A percentile compares a stretch with the other conserved stretches of the same genome.
These are phyloP conservation scores for Petrocephalus microphthalmus DNA, from an alignment of 2,113 vertebrate species.

Conservation along the genomic window DNA sequence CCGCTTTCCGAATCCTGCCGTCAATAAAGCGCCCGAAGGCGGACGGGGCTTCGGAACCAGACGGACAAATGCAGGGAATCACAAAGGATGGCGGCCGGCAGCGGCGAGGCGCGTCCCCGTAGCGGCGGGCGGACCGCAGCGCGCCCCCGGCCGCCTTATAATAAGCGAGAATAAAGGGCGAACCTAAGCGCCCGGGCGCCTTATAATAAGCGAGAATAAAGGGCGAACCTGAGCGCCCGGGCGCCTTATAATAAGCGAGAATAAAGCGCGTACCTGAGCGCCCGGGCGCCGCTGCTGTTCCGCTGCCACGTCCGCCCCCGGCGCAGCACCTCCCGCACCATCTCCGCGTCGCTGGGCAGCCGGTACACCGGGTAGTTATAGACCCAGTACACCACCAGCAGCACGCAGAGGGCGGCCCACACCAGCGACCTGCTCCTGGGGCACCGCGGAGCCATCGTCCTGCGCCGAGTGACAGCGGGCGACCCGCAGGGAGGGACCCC, in stretches of 20 bases:
- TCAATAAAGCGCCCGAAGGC: no score
- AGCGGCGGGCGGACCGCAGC: no score
- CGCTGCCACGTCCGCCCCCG: slow-evolving; percentile 73
- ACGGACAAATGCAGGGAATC: no score
- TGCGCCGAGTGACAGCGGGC: not conserved
- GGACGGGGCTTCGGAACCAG: no score
- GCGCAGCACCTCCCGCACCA: slow-evolving; percentile 79
- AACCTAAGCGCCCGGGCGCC: no score
- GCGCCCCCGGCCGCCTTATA: no score
- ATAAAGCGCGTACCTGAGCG: slow-evolving; percentile 69
- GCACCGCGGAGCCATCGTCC: slow-evolving; percentile 65
- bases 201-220: no score
- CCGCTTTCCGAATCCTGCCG: not conserved
- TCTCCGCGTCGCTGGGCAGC: slow-evolving; percentile 78
- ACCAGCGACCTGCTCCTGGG: slow-evolving; percentile 74
- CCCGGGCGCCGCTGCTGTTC: slow-evolving; percentile 70
- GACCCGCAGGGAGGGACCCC: no score
- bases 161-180: no score
- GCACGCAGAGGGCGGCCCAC: slow-evolving; percentile 76
- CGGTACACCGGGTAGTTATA: slow-evolving; percentile 82
- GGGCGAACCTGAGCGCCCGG: slow-evolving; percentile 64
- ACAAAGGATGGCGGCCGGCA: no score
- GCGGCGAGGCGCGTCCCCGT: no score
- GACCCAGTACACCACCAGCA: slow-evolving; percentile 87
- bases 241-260: not conserved